Percentiles rank a stretch among this genome's conserved stretches.
phyloP scores from a whole-genome alignment of 2,113 vertebrate species.

The Python bivittatus region DNA sequence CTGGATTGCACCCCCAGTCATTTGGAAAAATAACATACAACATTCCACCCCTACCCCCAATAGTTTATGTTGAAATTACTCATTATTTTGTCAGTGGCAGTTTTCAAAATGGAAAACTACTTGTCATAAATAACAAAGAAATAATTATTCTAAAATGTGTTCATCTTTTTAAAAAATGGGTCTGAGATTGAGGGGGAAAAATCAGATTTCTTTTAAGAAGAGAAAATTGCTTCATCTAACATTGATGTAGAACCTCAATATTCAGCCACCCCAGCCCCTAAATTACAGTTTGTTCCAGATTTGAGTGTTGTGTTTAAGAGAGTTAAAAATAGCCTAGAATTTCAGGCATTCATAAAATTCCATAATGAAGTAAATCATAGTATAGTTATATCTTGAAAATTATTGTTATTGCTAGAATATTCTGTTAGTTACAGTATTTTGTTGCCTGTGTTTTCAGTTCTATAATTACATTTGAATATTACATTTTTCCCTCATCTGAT shows the following conservation, averaged over 20 bases:
- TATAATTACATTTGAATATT: constrained; percentile 60
- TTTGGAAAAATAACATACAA: not conserved
- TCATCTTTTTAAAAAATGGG: constrained; percentile 39
- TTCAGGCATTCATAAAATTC: constrained; percentile 21
- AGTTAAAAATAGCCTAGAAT: constrained; percentile 16
- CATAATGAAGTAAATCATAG: constrained; percentile 41
- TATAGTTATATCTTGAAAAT: constrained; percentile 36
- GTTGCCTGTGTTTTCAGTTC: constrained; percentile 58
- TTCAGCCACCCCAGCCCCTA: not conserved
- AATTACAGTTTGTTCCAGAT: constrained; percentile 36
- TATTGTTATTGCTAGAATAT: constrained; percentile 51
- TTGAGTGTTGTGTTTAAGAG: constrained; percentile 26
- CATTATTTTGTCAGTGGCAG: not conserved
- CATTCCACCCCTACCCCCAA: not conserved
- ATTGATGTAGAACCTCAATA: constrained; percentile 25
- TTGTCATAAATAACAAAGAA: constrained; percentile 15
- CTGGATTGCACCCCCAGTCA: not conserved
- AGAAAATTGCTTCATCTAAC: not conserved
- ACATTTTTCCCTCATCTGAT: not conserved
- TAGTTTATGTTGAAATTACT: not conserved
- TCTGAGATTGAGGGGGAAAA: not conserved
- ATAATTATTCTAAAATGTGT: constrained; percentile 29
- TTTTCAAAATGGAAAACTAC: constrained; percentile 12
- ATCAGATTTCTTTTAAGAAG: not conserved
- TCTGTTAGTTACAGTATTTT: constrained; percentile 41